Evolutionary conservation across 2,888 invertebrate species (phyloP).

Genomic region (Drosophila cognata): DNA sequence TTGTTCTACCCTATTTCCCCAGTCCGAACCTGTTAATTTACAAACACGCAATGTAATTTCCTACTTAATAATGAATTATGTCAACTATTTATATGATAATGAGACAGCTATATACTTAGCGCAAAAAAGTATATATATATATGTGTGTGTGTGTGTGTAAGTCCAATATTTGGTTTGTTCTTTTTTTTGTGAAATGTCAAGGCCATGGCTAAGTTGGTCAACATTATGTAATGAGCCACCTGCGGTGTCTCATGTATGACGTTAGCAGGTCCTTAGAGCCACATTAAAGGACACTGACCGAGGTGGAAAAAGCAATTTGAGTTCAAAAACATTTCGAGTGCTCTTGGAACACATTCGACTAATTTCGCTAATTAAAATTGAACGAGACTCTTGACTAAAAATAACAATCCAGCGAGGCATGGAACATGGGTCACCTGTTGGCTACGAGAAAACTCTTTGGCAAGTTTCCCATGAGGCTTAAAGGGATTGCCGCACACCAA

Average conservation of each 20-base stretch:
- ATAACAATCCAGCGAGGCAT: slow-evolving; percentile 45
- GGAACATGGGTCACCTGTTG: slow-evolving; percentile 76
- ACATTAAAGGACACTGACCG: slow-evolving; percentile 48
- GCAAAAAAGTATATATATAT: no score
- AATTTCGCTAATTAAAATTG: slow-evolving; percentile 80
- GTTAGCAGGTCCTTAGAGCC: slow-evolving; percentile 44
- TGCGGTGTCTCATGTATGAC: slow-evolving; percentile 17
- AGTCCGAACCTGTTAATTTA: slow-evolving; percentile 55
- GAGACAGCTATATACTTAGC: slow-evolving; percentile 23
- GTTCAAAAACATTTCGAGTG: slow-evolving; percentile 28
- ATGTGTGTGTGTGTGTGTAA: slow-evolving; percentile 10
- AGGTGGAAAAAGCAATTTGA: slow-evolving; percentile 6
- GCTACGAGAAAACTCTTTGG: slow-evolving; percentile 61
- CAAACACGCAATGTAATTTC: slow-evolving; percentile 71
- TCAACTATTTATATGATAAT: slow-evolving; percentile 68
- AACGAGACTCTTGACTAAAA: slow-evolving; percentile 73
- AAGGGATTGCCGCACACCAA: slow-evolving; percentile 50
- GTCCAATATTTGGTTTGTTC: background rate
- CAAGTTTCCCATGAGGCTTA: slow-evolving; percentile 72
- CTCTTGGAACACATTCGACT: slow-evolving; percentile 35
- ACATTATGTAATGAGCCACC: slow-evolving; percentile 23
- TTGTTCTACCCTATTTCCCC: slow-evolving; percentile 16
- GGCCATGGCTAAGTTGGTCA: slow-evolving; percentile 29
- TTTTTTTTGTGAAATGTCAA: slow-evolving; percentile 42
- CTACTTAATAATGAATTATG: slow-evolving; percentile 52